Conservation (phyloP, 2,888 invertebrate genomes). For the Pseudococcus longispinus region DNA sequence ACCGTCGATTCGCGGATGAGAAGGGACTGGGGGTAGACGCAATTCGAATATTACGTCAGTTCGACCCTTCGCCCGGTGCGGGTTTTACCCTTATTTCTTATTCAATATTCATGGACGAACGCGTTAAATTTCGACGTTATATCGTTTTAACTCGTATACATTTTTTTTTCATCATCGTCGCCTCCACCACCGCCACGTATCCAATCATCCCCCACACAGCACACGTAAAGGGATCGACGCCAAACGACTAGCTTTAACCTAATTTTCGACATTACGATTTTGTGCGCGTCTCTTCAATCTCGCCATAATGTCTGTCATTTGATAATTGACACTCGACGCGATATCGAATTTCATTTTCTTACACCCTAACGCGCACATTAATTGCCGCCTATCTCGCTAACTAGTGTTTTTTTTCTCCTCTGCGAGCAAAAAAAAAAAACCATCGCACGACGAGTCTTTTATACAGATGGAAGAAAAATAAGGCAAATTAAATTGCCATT, state of each 20-base stretch:
- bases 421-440: not conserved
- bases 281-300: not conserved
- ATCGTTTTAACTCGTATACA: conserved; percentile 53
- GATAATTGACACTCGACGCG: conserved; percentile 53
- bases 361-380: conserved; percentile 47
- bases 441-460: not conserved
- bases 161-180: conserved; percentile 13
- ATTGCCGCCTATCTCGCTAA: conserved; percentile 48
- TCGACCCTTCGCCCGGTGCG: conserved; percentile 15
- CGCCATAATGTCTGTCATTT: conserved; percentile 46
- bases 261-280: conserved; percentile 49
- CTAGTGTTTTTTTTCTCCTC: not conserved
- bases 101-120: conserved; percentile 56
- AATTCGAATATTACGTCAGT: conserved; percentile 51
- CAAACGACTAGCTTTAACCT: conserved; percentile 50
- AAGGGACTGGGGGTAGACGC: not conserved
- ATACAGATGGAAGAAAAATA: not conserved
- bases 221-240: not conserved
- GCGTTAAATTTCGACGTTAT: conserved; percentile 50
- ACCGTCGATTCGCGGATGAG: not conserved
- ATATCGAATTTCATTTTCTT: conserved; percentile 55
- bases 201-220: not conserved
- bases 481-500: conserved; percentile 24
- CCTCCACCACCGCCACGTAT: not conserved
- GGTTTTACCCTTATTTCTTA: conserved; percentile 49